Percentiles rank a stretch among this genome's conserved stretches.
phyloP scores from a whole-genome alignment of 1,140 invertebrate species.

The Drosophila lacertosa region DNA sequence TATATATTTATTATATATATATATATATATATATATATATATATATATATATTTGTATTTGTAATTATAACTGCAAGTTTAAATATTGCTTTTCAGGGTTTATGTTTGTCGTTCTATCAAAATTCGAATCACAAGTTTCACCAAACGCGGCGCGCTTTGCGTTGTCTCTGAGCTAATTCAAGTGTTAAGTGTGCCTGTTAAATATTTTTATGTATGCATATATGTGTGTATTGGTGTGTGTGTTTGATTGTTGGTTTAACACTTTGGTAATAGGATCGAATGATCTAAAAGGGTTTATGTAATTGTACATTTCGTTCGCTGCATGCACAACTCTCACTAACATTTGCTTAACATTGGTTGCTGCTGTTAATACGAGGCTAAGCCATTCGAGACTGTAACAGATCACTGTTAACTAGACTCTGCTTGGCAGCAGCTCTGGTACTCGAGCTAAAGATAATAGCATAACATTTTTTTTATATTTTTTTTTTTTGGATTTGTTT shows the following conservation, averaged over 20 bases:
- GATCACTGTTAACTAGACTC: too few species aligned
- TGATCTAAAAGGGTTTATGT: neutral
- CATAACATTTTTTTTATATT: slow-evolving; percentile 2
- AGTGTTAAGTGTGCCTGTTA: slow-evolving; percentile 18
- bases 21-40: slow-evolving; percentile 9
- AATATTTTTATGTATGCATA: too few species aligned
- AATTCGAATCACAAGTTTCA: slow-evolving; percentile 39
- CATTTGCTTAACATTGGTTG: slow-evolving; percentile 16
- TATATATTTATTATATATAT: neutral
- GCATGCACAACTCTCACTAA: slow-evolving; percentile 4
- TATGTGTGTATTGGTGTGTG: slow-evolving; percentile 2
- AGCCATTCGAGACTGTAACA: too few species aligned
- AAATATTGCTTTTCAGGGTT: slow-evolving; percentile 49
- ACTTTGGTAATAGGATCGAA: neutral
- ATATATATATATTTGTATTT: slow-evolving; percentile 19
- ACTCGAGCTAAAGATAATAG: too few species aligned
- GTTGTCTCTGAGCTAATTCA: slow-evolving; percentile 39
- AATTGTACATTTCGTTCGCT: slow-evolving; percentile 22
- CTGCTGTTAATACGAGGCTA: slow-evolving; percentile 1
- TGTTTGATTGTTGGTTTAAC: slow-evolving; percentile 8
- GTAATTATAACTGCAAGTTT: slow-evolving; percentile 24
- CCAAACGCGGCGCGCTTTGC: slow-evolving; percentile 27
- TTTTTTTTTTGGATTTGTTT: neutral
- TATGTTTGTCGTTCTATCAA: neutral
- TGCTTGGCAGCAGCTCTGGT: too few species aligned